Conservation (phyloP, 2,113 vertebrate genomes). For the Porphyrio hochstetteri region DNA sequence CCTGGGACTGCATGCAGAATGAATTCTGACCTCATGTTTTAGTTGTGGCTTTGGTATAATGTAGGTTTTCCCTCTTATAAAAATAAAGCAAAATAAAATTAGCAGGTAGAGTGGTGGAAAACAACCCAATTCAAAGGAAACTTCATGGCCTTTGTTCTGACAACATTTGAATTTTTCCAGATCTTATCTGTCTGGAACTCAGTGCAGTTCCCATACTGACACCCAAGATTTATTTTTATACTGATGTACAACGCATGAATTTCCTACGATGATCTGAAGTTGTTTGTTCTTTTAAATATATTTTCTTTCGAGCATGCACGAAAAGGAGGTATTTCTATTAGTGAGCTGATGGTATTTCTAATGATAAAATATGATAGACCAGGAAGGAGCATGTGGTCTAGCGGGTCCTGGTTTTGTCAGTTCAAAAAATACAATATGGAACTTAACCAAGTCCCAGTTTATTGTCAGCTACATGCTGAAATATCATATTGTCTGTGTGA, state of each 20-base stretch:
- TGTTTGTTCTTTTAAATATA: not conserved
- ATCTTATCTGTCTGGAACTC: not conserved
- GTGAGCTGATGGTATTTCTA: not conserved
- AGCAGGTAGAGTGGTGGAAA: not conserved
- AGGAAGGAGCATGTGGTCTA: not conserved
- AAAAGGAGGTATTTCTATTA: not conserved
- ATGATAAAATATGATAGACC: not conserved
- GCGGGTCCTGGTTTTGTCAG: not conserved
- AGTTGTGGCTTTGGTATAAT: not conserved
- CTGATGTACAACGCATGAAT: not conserved
- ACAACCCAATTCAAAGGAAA: not conserved
- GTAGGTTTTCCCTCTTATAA: not conserved
- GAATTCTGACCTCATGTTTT: slow-evolving; percentile 53
- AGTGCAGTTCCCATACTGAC: not conserved
- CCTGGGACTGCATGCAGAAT: slow-evolving; percentile 68
- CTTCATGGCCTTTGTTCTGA: not conserved
- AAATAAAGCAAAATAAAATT: not conserved
- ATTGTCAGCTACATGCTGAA: slow-evolving; percentile 37
- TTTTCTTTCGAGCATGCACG: not conserved
- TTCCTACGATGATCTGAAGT: slow-evolving; percentile 3
- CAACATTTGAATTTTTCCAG: not conserved
- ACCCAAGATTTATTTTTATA: slow-evolving; percentile 7
- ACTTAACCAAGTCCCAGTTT: not conserved
- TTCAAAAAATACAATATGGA: slow-evolving; percentile 16
- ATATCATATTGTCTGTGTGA: slow-evolving; percentile 27